Evolutionary conservation across 1,140 invertebrate genomes (phyloP).

Genomic region (Trachelipus rathkii): DNA sequence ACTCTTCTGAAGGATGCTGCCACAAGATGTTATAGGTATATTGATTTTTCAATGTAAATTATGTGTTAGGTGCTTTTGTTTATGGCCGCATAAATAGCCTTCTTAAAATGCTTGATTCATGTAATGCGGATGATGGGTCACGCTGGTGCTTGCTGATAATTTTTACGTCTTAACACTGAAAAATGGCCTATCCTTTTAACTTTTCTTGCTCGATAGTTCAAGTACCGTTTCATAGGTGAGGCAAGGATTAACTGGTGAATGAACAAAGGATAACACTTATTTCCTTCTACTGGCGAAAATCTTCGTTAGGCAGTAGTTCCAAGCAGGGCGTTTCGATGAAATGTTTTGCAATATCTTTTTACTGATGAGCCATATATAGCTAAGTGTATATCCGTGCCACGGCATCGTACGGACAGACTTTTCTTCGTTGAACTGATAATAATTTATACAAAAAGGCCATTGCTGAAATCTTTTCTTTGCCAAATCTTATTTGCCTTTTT

Average conservation of each 20-base stretch:
- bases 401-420: slow-evolving; percentile 9
- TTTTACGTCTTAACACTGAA: slow-evolving; percentile 18
- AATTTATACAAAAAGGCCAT: background rate
- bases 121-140: slow-evolving; percentile 28
- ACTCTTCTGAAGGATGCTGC: background rate
- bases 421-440: background rate
- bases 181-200: background rate
- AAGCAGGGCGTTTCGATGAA: slow-evolving; percentile 30
- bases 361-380: slow-evolving; percentile 20
- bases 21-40: slow-evolving; percentile 24
- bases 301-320: slow-evolving; percentile 22
- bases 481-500: background rate
- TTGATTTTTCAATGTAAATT: slow-evolving; percentile 30
- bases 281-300: background rate
- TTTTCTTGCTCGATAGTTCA: background rate
- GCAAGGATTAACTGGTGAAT: background rate
- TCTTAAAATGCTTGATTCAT: slow-evolving; percentile 19
- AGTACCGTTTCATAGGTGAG: no score
- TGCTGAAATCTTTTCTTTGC: background rate
- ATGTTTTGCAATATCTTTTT: slow-evolving; percentile 24
- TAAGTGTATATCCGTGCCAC: slow-evolving; percentile 30
- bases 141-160: slow-evolving; percentile 27
- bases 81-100: slow-evolving; percentile 29
- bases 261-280: background rate
- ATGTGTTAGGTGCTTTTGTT: slow-evolving; percentile 3